A percentile compares a stretch with the other conserved stretches of the same genome.
phyloP scores from a whole-genome alignment of 2,888 invertebrate species.

The Subacronicta megacephala region DNA sequence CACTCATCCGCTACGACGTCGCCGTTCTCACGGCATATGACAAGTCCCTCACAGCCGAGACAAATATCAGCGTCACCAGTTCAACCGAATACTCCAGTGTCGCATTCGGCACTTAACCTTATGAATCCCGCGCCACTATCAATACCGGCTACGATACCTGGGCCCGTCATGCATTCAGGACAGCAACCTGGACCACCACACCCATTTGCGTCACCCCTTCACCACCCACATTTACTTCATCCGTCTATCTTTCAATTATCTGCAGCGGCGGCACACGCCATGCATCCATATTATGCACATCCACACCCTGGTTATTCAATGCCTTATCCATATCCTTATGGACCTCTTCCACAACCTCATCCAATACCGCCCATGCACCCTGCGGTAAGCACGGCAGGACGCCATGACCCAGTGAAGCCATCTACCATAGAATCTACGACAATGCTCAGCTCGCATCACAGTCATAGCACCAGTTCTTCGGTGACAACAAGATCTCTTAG shows the following conservation, averaged over 20 bases:
- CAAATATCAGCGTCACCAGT: constrained; percentile 87
- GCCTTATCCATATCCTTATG: constrained; percentile 93
- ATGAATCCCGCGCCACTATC: constrained; percentile 90
- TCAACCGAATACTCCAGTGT: constrained; percentile 84
- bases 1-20: constrained; percentile 84
- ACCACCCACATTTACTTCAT: constrained; percentile 92
- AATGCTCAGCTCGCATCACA: constrained; percentile 92
- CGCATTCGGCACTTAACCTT: constrained; percentile 91
- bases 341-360: constrained; percentile 93
- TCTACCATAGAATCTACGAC: constrained; percentile 91
- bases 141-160: constrained; percentile 91
- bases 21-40: constrained; percentile 85
- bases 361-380: constrained; percentile 92
- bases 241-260: constrained; percentile 90
- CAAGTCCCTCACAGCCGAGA: constrained; percentile 85
- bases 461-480: constrained; percentile 92
- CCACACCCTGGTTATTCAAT: constrained; percentile 93
- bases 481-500: constrained; percentile 92
- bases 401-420: constrained; percentile 87
- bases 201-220: constrained; percentile 92
- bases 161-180: constrained; percentile 93
- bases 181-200: constrained; percentile 92
- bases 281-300: constrained; percentile 93
- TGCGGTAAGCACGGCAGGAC: constrained; percentile 80
- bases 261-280: constrained; percentile 91